Conservation (phyloP, 2,113 vertebrate species). For the Patagioenas fasciata region DNA sequence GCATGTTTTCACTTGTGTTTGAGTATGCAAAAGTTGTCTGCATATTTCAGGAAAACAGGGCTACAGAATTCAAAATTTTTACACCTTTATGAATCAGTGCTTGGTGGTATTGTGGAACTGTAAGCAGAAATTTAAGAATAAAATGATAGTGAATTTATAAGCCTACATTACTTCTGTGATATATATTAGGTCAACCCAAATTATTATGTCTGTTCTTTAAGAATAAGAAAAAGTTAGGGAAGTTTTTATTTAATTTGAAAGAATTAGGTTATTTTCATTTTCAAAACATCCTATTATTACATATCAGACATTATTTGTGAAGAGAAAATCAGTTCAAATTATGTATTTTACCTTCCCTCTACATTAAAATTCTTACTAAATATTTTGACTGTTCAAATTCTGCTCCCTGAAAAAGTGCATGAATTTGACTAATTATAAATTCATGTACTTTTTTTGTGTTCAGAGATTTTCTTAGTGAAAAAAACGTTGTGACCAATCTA, state of each 20-base stretch:
- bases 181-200: neutral
- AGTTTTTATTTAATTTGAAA: neutral
- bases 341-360: neutral
- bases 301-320: neutral
- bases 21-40: neutral
- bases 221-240: neutral
- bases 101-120: neutral
- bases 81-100: neutral
- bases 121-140: neutral
- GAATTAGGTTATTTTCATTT: neutral
- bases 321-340: neutral
- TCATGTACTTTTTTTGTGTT: neutral
- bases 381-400: slow-evolving; percentile 28
- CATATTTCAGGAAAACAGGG: neutral
- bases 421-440: slow-evolving; percentile 9
- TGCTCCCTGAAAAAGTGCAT: neutral
- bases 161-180: neutral
- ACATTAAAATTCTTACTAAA: neutral
- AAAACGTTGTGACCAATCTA: neutral
- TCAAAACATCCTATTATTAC: neutral
- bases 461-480: neutral
- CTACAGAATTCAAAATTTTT: neutral
- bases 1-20: neutral
- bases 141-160: neutral
- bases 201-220: neutral